These are phyloP conservation scores for Helleia helle DNA, from an alignment of 2,888 invertebrate species.

Conservation along the genomic window DNA sequence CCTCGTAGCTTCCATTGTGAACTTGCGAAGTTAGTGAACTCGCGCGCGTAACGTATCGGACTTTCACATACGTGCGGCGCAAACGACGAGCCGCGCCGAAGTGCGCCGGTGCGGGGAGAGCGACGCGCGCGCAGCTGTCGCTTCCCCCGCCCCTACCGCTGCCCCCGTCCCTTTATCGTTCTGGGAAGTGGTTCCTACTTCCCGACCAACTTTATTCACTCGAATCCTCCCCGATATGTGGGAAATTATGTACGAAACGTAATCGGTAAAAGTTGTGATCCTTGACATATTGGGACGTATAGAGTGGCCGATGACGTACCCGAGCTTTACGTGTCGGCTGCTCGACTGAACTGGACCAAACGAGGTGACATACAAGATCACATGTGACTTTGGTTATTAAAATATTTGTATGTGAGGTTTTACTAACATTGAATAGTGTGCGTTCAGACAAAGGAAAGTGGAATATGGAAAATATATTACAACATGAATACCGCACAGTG, in stretches of 20 bases:
- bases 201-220: slow-evolving; percentile 55
- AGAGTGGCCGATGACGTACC: neutral
- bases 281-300: slow-evolving; percentile 46
- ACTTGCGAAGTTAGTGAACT: slow-evolving; percentile 24
- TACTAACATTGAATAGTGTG: neutral
- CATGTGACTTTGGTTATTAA: neutral
- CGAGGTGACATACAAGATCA: slow-evolving; percentile 2
- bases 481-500: neutral
- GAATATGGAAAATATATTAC: slow-evolving; percentile 7
- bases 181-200: slow-evolving; percentile 74
- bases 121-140: slow-evolving; percentile 68
- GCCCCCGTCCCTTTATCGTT: slow-evolving; percentile 63
- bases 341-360: neutral
- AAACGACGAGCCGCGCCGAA: slow-evolving; percentile 45
- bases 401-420: slow-evolving; percentile 1
- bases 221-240: slow-evolving; percentile 33
- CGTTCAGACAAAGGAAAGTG: slow-evolving; percentile 7
- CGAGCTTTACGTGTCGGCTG: slow-evolving; percentile 36
- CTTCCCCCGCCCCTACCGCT: slow-evolving; percentile 36
- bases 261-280: slow-evolving; percentile 52
- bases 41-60: slow-evolving; percentile 20
- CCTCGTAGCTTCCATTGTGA: slow-evolving; percentile 15
- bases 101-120: slow-evolving; percentile 44
- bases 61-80: slow-evolving; percentile 28
- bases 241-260: slow-evolving; percentile 27